Percentiles rank a stretch among this genome's conserved stretches.
Evolutionary conservation across 1,140 invertebrate species (phyloP).

Genomic region (Philopotamus ludificatus): DNA sequence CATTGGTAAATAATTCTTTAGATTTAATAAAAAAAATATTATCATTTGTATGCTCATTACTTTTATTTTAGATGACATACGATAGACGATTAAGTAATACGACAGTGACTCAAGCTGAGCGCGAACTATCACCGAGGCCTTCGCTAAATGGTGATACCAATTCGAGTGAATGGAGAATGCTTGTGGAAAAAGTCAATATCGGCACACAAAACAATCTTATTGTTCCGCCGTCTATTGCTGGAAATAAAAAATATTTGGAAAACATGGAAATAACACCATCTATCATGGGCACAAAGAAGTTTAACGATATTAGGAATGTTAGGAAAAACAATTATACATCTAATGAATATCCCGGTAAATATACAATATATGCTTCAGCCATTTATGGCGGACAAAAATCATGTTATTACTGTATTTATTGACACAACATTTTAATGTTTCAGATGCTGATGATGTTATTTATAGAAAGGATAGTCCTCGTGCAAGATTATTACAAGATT

Average conservation of each 20-base stretch:
- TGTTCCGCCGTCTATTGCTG: slow-evolving; percentile 24
- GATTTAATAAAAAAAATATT: not conserved
- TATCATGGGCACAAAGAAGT: slow-evolving; percentile 3
- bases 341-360: too few species aligned
- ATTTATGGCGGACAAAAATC: too few species aligned
- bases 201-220: slow-evolving; percentile 41
- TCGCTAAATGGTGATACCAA: slow-evolving; percentile 10
- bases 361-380: too few species aligned
- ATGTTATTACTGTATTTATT: too few species aligned
- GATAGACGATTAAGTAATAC: slow-evolving; percentile 24
- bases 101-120: slow-evolving; percentile 47
- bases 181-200: slow-evolving; percentile 39
- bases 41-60: not conserved
- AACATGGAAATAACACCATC: not conserved
- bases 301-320: not conserved
- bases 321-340: not conserved
- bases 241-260: slow-evolving; percentile 11
- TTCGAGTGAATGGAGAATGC: slow-evolving; percentile 35
- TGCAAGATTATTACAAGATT: slow-evolving; percentile 42
- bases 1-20: slow-evolving; percentile 20
- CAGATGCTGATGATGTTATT: slow-evolving; percentile 30
- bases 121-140: slow-evolving; percentile 49
- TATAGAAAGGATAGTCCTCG: slow-evolving; percentile 40
- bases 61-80: slow-evolving; percentile 14
- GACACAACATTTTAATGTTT: too few species aligned